These are phyloP conservation scores for Pseudocheirus occidentalis DNA, from an alignment of 2,797 vertebrate genomes.

Conservation along the genomic window DNA sequence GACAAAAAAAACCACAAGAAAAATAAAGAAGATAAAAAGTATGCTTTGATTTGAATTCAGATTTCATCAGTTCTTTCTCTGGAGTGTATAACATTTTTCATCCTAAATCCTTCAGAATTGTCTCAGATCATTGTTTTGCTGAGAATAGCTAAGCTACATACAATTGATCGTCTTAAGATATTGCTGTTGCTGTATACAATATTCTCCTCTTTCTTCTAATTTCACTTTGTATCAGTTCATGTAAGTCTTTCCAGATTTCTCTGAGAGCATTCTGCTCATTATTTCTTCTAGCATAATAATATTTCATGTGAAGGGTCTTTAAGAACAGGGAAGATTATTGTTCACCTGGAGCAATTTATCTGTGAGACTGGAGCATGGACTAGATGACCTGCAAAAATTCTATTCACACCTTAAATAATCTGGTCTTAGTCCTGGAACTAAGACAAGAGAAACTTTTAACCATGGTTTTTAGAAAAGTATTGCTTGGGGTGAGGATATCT, in stretches of 20 bases:
- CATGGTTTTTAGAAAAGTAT: background rate
- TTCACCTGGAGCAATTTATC: background rate
- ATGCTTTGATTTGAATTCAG: background rate
- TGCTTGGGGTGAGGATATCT: background rate
- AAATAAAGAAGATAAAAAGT: background rate
- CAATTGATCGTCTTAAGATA: background rate
- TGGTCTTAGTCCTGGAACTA: background rate
- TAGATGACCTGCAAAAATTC: background rate
- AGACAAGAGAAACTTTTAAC: background rate
- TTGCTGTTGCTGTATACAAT: background rate
- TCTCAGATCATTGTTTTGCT: background rate
- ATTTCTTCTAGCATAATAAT: background rate
- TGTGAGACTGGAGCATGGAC: background rate
- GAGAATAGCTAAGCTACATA: background rate
- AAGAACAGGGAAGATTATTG: background rate
- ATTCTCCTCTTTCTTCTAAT: background rate
- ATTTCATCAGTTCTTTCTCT: background rate
- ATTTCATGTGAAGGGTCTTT: background rate
- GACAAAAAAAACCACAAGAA: background rate
- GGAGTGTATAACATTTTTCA: background rate
- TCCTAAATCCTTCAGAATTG: background rate
- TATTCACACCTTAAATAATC: background rate
- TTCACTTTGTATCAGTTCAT: background rate
- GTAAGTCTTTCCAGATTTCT: background rate
- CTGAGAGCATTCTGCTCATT: background rate